Conservation (phyloP, 2,888 invertebrate genomes). For the Scaptomyza parva region DNA sequence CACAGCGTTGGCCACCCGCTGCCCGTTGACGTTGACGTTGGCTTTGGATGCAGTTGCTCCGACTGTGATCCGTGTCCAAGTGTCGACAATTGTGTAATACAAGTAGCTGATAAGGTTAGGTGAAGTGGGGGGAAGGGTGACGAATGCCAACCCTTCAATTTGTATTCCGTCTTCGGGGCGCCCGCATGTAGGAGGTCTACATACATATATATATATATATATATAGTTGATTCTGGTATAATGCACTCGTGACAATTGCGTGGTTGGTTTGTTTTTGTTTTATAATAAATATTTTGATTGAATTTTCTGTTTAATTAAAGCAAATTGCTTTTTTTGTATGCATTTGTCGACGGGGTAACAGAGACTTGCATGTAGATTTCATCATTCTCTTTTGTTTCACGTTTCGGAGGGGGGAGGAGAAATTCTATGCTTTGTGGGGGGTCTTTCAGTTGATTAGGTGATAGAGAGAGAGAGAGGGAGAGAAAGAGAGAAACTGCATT, state of each 20-base stretch:
- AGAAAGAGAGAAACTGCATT: neutral
- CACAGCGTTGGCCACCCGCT: slow-evolving; percentile 26
- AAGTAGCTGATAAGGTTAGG: neutral
- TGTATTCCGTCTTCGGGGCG: slow-evolving; percentile 69
- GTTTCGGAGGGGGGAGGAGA: slow-evolving; percentile 16
- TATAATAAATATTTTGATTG: slow-evolving; percentile 79
- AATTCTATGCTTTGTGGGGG: slow-evolving; percentile 31
- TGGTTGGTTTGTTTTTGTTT: slow-evolving; percentile 47
- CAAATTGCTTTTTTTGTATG: slow-evolving; percentile 66
- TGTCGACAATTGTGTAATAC: slow-evolving; percentile 64
- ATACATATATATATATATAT: slow-evolving; percentile 16
- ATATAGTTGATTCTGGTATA: slow-evolving; percentile 14
- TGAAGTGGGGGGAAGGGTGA: neutral
- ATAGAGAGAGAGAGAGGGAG: neutral
- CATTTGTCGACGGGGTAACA: slow-evolving; percentile 38
- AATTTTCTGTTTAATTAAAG: slow-evolving; percentile 79
- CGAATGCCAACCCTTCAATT: slow-evolving; percentile 65
- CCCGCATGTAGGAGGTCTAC: slow-evolving; percentile 66
- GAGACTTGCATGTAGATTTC: slow-evolving; percentile 18
- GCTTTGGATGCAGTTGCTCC: slow-evolving; percentile 45
- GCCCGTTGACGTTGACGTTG: slow-evolving; percentile 46
- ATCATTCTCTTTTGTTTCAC: slow-evolving; percentile 23
- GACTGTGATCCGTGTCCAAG: slow-evolving; percentile 69
- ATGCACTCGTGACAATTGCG: slow-evolving; percentile 52
- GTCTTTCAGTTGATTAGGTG: slow-evolving; percentile 33